Evolutionary conservation across 2,888 invertebrate genomes (phyloP).

Genomic region (Pterobdella sp.): DNA sequence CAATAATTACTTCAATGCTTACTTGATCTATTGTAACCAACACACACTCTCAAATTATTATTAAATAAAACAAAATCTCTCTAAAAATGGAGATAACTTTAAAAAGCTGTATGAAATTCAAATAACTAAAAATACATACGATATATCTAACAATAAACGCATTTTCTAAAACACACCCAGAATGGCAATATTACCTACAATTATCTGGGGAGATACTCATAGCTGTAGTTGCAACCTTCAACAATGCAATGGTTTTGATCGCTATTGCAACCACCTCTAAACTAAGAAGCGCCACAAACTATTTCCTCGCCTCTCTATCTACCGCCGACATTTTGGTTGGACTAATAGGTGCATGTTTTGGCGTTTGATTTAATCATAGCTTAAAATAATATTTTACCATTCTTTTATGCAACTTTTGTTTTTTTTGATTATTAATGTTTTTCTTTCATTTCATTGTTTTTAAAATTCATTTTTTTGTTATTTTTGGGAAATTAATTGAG

Average conservation of each 20-base stretch:
- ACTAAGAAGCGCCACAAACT: slow-evolving; percentile 35
- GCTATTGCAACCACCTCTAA: slow-evolving; percentile 28
- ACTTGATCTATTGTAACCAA: too few relatives aligned
- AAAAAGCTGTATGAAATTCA: neutral
- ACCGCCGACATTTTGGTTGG: slow-evolving; percentile 37
- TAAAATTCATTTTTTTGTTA: too few relatives aligned
- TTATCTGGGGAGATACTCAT: slow-evolving; percentile 31
- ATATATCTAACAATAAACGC: neutral
- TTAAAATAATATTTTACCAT: too few relatives aligned
- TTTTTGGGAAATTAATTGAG: too few relatives aligned
- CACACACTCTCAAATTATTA: too few relatives aligned
- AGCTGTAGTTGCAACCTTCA: slow-evolving; percentile 29
- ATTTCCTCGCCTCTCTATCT: slow-evolving; percentile 35
- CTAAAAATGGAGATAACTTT: neutral
- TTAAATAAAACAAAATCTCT: too few relatives aligned
- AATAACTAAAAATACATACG: neutral
- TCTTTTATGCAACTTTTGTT: neutral
- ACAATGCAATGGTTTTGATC: slow-evolving; percentile 32
- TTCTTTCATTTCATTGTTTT: too few relatives aligned
- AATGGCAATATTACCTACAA: slow-evolving; percentile 19
- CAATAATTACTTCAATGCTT: too few relatives aligned
- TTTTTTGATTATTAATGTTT: neutral
- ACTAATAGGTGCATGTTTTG: slow-evolving; percentile 27
- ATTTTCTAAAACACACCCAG: slow-evolving; percentile 8
- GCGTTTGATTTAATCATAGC: too few relatives aligned